Evolutionary conservation across 1,140 invertebrate genomes (phyloP).

Genomic region (Scaptodrosophila lebanonensis): DNA sequence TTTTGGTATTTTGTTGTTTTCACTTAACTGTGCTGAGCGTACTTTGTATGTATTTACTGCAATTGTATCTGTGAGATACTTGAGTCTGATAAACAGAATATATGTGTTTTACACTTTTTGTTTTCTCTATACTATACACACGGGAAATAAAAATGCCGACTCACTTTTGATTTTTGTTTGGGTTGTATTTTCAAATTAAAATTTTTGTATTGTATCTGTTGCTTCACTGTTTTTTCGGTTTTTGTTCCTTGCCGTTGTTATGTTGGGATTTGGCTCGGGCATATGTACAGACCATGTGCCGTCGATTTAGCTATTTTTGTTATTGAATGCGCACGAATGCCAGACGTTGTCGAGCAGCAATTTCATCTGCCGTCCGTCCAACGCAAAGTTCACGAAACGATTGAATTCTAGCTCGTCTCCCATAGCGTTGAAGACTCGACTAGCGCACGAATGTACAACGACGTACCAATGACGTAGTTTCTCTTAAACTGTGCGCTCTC

Average conservation of each 20-base stretch:
- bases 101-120: slow-evolving; percentile 39
- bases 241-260: too few species aligned
- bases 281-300: too few species aligned
- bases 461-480: too few species aligned
- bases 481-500: slow-evolving; percentile 1
- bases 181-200: too few species aligned
- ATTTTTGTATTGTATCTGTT: too few species aligned
- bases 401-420: slow-evolving; percentile 29
- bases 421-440: slow-evolving; percentile 5
- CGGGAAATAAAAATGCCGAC: slow-evolving; percentile 27
- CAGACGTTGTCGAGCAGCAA: neutral
- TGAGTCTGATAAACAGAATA: slow-evolving; percentile 22
- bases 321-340: slow-evolving; percentile 12
- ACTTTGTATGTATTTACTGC: slow-evolving; percentile 1
- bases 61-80: slow-evolving; percentile 20
- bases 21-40: slow-evolving; percentile 9
- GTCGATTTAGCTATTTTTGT: slow-evolving; percentile 8
- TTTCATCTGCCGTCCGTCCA: slow-evolving; percentile 27
- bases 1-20: slow-evolving; percentile 22
- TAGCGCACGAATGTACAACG: too few species aligned
- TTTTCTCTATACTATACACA: slow-evolving; percentile 39
- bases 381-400: slow-evolving; percentile 40
- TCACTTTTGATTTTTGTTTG: too few species aligned
- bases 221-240: slow-evolving; percentile 14
- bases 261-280: too few species aligned